Evolutionary conservation across 2,113 vertebrate genomes (phyloP), one percentile per base, ranked within the genome.

Genomic region (Thymallus thymallus): DNA sequence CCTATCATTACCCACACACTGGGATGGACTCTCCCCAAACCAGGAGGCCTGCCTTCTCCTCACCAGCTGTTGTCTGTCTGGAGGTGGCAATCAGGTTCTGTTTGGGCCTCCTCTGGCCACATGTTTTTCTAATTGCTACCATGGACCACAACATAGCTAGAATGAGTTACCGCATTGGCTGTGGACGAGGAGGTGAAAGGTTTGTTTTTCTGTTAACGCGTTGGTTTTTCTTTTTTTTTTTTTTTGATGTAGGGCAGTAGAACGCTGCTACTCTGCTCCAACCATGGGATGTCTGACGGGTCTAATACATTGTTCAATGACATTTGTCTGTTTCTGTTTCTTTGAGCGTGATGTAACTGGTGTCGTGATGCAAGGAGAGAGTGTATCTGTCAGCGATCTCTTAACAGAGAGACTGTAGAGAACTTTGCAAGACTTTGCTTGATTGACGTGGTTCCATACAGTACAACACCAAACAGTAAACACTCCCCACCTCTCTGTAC

Each of bases 111-210:
- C 67, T 71, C 13, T 67, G 64, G 9, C 83, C 88, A 86, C 90
- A 91, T 90, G 88, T 87, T 90, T 88, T 88, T 88, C 72, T 86
- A 89, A 90, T 91, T 89, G 85, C 86, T 88, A 89, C 88, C 84
- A 88, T 70, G 66, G 85, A 84, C 32, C 46, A 84, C 83, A 82
- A 72, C 69, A 51, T 72, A 18, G 48, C 48, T 18, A 51, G 48
- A 51, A 18, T 51, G 48, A 51, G 48, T 60, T 60, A 60, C 20
- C 10, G 56, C 35, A 41, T 22, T 26, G 7, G 62, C 56, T 60
- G 56, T 60, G 18, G n/a, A 60, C 23, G 56, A 60, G n/a, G 56
- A 22, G n/a, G 56, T 23, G 20, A 22, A 60, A 12, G 6, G 16
- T 26, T 26, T 51, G 51, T 58, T 48, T 62, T 35, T 71, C 16